Evolutionary conservation across 2,888 invertebrate genomes (phyloP), one percentile per base, ranked within the genome.

Genomic region (Agonopterix subpropinquella): DNA sequence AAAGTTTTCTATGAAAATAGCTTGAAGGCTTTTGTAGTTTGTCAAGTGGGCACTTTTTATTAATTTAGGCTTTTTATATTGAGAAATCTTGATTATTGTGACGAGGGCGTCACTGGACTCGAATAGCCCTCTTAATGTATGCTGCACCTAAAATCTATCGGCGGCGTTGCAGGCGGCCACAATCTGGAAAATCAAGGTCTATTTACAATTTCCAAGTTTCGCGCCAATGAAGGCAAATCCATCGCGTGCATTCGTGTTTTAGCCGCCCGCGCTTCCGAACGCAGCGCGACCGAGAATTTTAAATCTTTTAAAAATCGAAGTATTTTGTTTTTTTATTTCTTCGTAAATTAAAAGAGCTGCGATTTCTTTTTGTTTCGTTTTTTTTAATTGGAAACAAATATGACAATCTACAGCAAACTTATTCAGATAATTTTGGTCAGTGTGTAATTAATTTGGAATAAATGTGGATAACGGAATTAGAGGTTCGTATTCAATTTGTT

Each of bases 391-490:
- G 43, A 43, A 15, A 42, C 8, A 15, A 45, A 41, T 41, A 89
- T 89, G 88, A 88, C 88, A 10, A 80, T 89, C 56, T 88, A 88
- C 70, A 85, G 88, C 64, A 89, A 87, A 78, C 77, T 89, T 50
- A 88, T 89, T 53, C 88, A 89, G 64, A 89, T 88, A 48, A 87
- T 89, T 60, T 71, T 89, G 58, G 75, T 88, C 51, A 79, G 88
- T 80, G 85, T 87, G 62, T 86, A 67, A 81, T 57, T 58, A 55
- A 48, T 53, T 56, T 55, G 56, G 53, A 45, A 41, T 45, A n/a
- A 42, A 42, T 42, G 42, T 11, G 42, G 11, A 11, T 42, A 11
- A 13, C 28, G 18, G 41, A 43, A 43, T 45, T 39, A 11, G 46
- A 47, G 50, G 50, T 50, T 41, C 36, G 50, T 47, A 44, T 10